These are phyloP conservation scores for Hypotaenidia philippensis DNA, from an alignment of 2,797 vertebrate genomes.

Conservation along the genomic window DNA sequence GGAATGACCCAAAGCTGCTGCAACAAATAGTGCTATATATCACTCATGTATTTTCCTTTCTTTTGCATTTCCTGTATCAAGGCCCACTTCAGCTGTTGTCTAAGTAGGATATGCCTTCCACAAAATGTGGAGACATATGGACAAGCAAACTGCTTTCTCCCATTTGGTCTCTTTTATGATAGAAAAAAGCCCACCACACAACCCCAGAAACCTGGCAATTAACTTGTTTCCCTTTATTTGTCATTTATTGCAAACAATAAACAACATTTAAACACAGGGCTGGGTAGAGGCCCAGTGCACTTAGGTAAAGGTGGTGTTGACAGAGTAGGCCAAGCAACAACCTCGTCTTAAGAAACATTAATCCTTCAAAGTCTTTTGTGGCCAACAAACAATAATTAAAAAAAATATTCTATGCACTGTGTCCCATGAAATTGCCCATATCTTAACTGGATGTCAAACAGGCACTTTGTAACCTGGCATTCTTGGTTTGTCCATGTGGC, in stretches of 20 bases:
- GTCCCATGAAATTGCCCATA: not conserved
- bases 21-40: not conserved
- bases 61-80: constrained; percentile 15
- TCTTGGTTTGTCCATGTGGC: not conserved
- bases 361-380: not conserved
- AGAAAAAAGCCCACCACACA: accelerated
- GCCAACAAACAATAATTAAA: not conserved
- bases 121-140: not conserved
- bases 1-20: constrained; percentile 26
- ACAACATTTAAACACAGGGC: not conserved
- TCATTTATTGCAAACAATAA: not conserved
- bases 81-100: not conserved
- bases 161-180: not conserved
- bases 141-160: not conserved
- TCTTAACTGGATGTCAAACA: not conserved
- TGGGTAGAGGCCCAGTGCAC: not conserved
- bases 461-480: not conserved
- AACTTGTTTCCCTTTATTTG: not conserved
- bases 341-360: not conserved
- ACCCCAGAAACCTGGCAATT: not conserved
- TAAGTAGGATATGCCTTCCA: not conserved
- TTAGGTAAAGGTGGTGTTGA: not conserved
- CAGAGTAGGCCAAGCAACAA: not conserved
- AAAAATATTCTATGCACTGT: accelerated
- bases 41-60: not conserved